phyloP scores from a whole-genome alignment of 2,113 vertebrate species.

The Phalacrocorax brasilianus region DNA sequence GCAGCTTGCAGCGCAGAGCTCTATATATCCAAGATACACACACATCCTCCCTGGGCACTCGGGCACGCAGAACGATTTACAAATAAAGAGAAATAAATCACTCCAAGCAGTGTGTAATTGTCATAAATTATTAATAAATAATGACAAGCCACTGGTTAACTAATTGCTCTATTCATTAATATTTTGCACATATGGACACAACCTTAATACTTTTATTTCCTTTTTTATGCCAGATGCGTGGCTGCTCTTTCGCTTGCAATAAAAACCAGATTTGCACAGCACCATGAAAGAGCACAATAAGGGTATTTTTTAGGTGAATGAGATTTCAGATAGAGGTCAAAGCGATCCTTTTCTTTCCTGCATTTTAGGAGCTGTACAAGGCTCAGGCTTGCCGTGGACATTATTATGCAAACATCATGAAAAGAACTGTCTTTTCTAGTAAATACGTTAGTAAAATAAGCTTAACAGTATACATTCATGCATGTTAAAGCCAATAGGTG shows the following conservation, averaged over 20 bases:
- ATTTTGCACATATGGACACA: not conserved
- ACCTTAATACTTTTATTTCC: not conserved
- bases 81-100: not conserved
- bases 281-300: not conserved
- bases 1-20: not conserved
- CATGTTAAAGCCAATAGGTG: not conserved
- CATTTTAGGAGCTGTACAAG: not conserved
- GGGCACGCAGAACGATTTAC: not conserved
- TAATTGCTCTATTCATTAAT: not conserved
- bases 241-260: not conserved
- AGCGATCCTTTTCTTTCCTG: not conserved
- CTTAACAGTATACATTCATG: not conserved
- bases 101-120: not conserved
- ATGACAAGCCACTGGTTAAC: not conserved
- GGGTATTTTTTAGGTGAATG: not conserved
- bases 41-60: not conserved
- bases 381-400: not conserved
- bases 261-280: not conserved
- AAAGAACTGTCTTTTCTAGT: not conserved
- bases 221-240: not conserved
- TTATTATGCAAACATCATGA: not conserved
- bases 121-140: not conserved
- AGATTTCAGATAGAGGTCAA: not conserved
- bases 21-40: fast-evolving
- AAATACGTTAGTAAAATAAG: not conserved